Evolutionary conservation across 2,888 invertebrate species (phyloP).

Genomic region (Drosophila conformis): DNA sequence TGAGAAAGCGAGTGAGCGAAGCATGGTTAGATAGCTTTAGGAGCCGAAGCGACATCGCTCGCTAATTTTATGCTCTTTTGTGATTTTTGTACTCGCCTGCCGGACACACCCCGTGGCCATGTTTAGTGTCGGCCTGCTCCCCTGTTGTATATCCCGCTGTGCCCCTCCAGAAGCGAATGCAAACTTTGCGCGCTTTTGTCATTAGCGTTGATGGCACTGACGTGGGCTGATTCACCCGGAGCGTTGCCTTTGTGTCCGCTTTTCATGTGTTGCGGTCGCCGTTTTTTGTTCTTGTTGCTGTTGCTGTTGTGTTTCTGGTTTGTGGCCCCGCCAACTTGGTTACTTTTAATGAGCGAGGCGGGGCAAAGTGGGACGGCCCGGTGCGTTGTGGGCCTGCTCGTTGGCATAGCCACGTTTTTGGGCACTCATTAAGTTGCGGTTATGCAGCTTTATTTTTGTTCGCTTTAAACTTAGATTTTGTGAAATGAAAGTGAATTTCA

Average conservation of each 20-base stretch:
- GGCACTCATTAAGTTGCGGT: constrained; percentile 76
- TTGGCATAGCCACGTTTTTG: constrained; percentile 31
- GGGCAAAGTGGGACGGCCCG: constrained; percentile 1
- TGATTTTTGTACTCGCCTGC: constrained; percentile 73
- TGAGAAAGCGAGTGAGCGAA: constrained; percentile 6
- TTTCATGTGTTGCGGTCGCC: constrained; percentile 74
- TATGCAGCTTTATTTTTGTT: constrained; percentile 66
- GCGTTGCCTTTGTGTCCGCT: constrained; percentile 68
- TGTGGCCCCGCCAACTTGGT: constrained; percentile 72
- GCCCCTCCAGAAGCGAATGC: constrained; percentile 57
- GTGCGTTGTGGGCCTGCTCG: not conserved
- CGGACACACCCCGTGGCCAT: constrained; percentile 76
- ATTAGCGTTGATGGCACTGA: constrained; percentile 76
- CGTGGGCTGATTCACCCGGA: constrained; percentile 45
- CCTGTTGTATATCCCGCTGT: constrained; percentile 4
- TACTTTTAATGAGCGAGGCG: constrained; percentile 79
- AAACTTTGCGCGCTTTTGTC: constrained; percentile 79
- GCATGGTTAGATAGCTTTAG: constrained; percentile 30
- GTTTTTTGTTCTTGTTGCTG: constrained; percentile 35
- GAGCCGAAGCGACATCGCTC: constrained; percentile 55
- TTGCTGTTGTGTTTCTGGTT: constrained; percentile 35
- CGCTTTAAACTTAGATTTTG: constrained; percentile 42
- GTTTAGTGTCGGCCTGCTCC: constrained; percentile 62
- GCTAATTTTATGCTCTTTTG: constrained; percentile 81
- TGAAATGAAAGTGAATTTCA: constrained; percentile 54